Evolutionary conservation across 2,113 vertebrate genomes (phyloP), one percentile per base, ranked within the genome.

Genomic region (Noturus placidus): DNA sequence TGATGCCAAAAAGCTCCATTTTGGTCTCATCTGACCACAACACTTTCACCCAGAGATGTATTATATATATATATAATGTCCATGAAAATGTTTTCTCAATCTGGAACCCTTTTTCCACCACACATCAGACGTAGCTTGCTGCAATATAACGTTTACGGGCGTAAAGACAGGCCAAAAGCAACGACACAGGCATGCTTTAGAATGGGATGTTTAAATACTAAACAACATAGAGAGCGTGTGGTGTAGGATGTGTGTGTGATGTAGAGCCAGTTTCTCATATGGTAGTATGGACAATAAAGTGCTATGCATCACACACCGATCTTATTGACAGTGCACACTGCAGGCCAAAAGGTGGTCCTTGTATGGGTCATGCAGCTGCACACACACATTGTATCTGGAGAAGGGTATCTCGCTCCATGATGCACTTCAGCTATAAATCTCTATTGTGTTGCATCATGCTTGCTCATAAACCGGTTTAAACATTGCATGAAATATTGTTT

Each of bases 181-280:
- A 87, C 57, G 82, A 87, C 35, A 59, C 50, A 85, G 76, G 35
- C 22, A 33, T 77, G 61, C 3, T 65, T 27, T 63, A 77, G 78
- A 78, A 77, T 70, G 69, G 35, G 77, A 89, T 88, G 81, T 87
- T 90, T 91, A 83, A 89, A 92, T n/a, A 87, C 72, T 54, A 91
- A 90, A 90, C 89, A 87, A 50, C 46, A 84, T 89, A 61, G 38
- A 59, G 78, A 42, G 42, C 5, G 27, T 74, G n/a, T n/a, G n/a
- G 69, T 59, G 67, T 90, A n/a, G n/a, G n/a, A n/a, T n/a, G n/a
- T n/a, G 69, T 59, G 67, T 90, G 87, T 88, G 89, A 88, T 89
- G 89, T 86, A 46, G 83, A 30, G 87, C 83, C 89, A 88, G 35
- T 42, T 56, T 67, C 59, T 81, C 38, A 22, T 69, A 69, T 38